Evolutionary conservation across 2,113 vertebrate species (phyloP), one percentile per base, ranked within the genome.

Genomic region (Pterocles orientalis): DNA sequence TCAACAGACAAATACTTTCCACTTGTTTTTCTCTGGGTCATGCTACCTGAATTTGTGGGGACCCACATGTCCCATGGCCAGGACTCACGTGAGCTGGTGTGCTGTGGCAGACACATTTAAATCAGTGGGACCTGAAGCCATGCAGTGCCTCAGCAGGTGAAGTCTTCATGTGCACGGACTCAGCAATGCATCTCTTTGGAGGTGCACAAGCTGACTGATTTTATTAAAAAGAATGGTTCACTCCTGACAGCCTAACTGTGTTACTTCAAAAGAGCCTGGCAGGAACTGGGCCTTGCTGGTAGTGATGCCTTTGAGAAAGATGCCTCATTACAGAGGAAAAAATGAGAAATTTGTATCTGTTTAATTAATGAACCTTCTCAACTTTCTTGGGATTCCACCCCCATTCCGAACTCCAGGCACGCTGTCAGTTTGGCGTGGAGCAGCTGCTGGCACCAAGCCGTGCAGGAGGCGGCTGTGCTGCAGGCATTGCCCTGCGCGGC

Each of bases 11-110:
- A 58, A 53, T 3, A 58, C 25, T 11, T 80, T 28, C 18, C 69
- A 11, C 33, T 54, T 58, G 17, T 76, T 90, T n/a, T 80, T 7
- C n/a, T 50, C 51, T 68, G 65, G 14, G 45, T 54, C 2, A 1
- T 57, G 15, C 18, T 24, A 48, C 60, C 65, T 45, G 78, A 25
- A 25, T 13, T 41, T 5, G 3, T 24, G 39, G 28, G 54, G 54
- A 64, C 41, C 26, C 50, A 18, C 33, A 11, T 1, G 2, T 20
- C 14, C 43, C 36, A 15, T 2, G 12, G 24, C 28, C 43, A 91
- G 87, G 28, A 12, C 51, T 23, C 12, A 0, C 0, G 0, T 14
- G 51, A 28, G 39, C 21, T 64, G 57, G 18, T 0, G 0, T 25
- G 45, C 9, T 48, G 53, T 28, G 50, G 58, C 70, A 62, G 43